A percentile compares a stretch with the other conserved stretches of the same genome.
Evolutionary conservation across 2,888 invertebrate genomes (phyloP).

Genomic region (Amphipyra tragopoginis): DNA sequence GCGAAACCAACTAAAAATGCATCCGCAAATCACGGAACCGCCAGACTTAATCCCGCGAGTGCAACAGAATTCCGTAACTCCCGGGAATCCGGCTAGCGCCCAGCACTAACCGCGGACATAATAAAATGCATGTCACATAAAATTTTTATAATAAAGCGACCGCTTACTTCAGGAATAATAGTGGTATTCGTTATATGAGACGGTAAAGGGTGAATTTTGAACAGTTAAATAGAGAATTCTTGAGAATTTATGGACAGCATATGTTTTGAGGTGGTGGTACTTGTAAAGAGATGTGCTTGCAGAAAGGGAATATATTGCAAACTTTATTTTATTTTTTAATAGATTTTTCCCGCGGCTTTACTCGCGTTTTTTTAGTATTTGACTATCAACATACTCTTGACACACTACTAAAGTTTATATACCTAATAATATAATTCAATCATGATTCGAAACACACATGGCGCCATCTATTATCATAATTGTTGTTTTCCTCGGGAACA

Average conservation of each 20-base stretch:
- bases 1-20: constrained; percentile 37
- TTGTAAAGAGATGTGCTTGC: not conserved
- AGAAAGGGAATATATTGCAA: constrained; percentile 10
- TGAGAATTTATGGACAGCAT: constrained; percentile 52
- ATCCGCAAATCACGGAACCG: constrained; percentile 36
- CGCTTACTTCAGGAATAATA: constrained; percentile 46
- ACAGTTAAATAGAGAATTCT: constrained; percentile 48
- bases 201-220: constrained; percentile 52
- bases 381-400: too few relatives aligned
- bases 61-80: constrained; percentile 32
- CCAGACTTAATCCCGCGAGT: constrained; percentile 40
- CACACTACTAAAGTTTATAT: too few relatives aligned
- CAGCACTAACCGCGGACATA: constrained; percentile 49
- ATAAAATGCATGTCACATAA: constrained; percentile 55
- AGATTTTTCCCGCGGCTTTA: too few relatives aligned
- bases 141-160: constrained; percentile 52
- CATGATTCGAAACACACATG: too few relatives aligned
- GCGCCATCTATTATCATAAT: too few relatives aligned
- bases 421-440: too few relatives aligned
- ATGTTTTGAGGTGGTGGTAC: constrained; percentile 23
- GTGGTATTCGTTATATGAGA: constrained; percentile 43
- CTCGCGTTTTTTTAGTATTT: too few relatives aligned
- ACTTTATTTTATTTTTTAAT: too few relatives aligned
- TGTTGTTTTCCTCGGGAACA: too few relatives aligned
- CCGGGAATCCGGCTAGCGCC: constrained; percentile 30